Base-by-base conservation (phyloP, 1,140 invertebrate species). In the Procambarus clarkii region DNA sequence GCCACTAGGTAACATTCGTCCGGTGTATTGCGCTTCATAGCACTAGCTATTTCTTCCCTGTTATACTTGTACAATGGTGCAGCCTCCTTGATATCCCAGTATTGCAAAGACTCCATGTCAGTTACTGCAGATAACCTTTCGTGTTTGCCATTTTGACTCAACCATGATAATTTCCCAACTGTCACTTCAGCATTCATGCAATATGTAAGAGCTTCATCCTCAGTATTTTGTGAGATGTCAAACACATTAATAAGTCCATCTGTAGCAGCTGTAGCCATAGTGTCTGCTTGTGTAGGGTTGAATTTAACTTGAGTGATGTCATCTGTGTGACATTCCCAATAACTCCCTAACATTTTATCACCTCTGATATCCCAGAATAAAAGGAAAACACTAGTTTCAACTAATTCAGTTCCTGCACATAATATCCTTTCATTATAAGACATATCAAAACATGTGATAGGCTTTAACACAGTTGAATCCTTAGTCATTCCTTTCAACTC, bases 241-340 rank as follows among this genome's bases (percentile, higher is more conserved):
- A 97, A 99, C 34, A 98, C 94, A 95, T 98, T 98, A 0, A 98
- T 96, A 1, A 98, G 95, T 0, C 98, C 98, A 95, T 99, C 98
- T 0, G 96, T 96, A 44, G 97, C 97, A 0, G 97, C 97, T 0
- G 97, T 96, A 76, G 96, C 96, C 77, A 99, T 93, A 34, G 95
- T 94, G 94, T 97, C 96, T 13, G 95, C 94, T 94, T 97, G 96
- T n/a, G 93, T 94, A 69, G 96, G 95, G 95, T 98, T 97, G 94
- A 98, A 99, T 93, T 96, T 95, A 0, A 98, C 95, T 95, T 96
- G 94, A 54, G 97, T 97, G 15, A 98, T 96, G 94, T 98, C 97
- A 94, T 98, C 97, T 91, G 96, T 96, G 93, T 98, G 97, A 48
- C 96, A 97, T 93, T 98, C 97, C 96, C 96, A 97, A 94, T 98